phyloP scores from a whole-genome alignment of 2,888 invertebrate genomes.

The Hololepta plana region DNA sequence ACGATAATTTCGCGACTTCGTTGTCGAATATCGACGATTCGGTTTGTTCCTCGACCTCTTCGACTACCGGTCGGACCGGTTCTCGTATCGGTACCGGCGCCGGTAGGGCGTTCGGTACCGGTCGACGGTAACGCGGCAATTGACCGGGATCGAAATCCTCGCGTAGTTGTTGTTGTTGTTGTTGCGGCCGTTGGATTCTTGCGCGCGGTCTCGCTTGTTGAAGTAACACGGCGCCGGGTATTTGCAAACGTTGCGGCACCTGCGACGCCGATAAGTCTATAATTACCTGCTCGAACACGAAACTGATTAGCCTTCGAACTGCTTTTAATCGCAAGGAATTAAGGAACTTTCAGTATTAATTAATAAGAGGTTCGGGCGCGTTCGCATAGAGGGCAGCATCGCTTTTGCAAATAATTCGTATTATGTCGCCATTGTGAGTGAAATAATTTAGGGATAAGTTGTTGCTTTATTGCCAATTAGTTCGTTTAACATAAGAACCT shows the following conservation, averaged over 20 bases:
- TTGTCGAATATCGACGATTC: constrained; percentile 16
- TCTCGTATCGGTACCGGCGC: constrained; percentile 14
- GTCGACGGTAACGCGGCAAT: constrained; percentile 15
- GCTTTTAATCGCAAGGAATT: too few species aligned
- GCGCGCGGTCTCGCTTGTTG: constrained; percentile 21
- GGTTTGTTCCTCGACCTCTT: constrained; percentile 46
- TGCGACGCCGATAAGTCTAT: constrained; percentile 27
- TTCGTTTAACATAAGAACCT: too few species aligned
- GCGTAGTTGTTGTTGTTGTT: constrained; percentile 17
- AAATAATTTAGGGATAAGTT: too few species aligned
- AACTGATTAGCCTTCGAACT: too few species aligned
- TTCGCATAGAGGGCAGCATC: too few species aligned
- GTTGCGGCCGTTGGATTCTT: constrained; percentile 21
- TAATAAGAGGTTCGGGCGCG: too few species aligned
- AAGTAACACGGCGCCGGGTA: constrained; percentile 43
- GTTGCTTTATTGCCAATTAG: too few species aligned
- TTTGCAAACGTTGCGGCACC: constrained; percentile 42
- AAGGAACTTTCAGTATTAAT: too few species aligned
- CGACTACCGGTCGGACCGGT: constrained; percentile 44
- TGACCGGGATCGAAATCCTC: constrained; percentile 23
- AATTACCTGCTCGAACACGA: too few species aligned
- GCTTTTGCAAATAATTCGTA: too few species aligned
- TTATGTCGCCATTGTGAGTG: too few species aligned
- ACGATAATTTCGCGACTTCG: constrained; percentile 19
- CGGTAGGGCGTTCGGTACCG: constrained; percentile 17